Evolutionary conservation across 1,140 invertebrate genomes (phyloP).

Genomic region (Parasteatoda tepidariorum): DNA sequence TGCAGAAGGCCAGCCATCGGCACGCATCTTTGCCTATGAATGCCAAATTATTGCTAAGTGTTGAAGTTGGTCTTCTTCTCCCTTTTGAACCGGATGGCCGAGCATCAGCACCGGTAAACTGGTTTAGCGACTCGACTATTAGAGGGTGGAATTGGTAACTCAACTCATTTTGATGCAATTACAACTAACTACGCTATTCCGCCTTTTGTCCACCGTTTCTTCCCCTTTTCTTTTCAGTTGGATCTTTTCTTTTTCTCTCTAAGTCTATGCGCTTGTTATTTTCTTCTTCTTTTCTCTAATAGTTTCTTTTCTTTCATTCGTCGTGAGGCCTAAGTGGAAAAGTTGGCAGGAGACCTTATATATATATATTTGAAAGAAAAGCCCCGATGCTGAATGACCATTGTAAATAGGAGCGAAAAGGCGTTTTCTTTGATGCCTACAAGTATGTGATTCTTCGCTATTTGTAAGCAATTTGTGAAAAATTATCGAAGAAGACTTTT

Average conservation of each 20-base stretch:
- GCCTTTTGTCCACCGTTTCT: conserved; percentile 31
- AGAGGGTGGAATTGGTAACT: conserved; percentile 52
- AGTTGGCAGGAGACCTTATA: conserved; percentile 30
- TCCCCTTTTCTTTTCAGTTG: not conserved
- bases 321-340: conserved; percentile 39
- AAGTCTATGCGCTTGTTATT: conserved; percentile 35
- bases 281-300: conserved; percentile 29
- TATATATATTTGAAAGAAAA: not conserved
- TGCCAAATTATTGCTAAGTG: conserved; percentile 43
- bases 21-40: conserved; percentile 44
- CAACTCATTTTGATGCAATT: conserved; percentile 51
- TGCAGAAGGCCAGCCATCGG: not conserved
- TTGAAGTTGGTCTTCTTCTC: conserved; percentile 28
- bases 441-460: conserved; percentile 28
- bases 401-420: not conserved
- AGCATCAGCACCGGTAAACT: conserved; percentile 49
- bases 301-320: conserved; percentile 34
- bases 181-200: conserved; percentile 36
- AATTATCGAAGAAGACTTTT: too few relatives aligned
- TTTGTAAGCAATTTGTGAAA: conserved; percentile 35
- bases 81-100: conserved; percentile 43
- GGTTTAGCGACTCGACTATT: conserved; percentile 55
- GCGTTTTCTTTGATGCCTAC: conserved; percentile 4
- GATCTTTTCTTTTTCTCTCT: conserved; percentile 1
- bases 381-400: not conserved